These are phyloP conservation scores for Bos javanicus DNA, from an alignment of 2,113 vertebrate genomes.

Conservation along the genomic window DNA sequence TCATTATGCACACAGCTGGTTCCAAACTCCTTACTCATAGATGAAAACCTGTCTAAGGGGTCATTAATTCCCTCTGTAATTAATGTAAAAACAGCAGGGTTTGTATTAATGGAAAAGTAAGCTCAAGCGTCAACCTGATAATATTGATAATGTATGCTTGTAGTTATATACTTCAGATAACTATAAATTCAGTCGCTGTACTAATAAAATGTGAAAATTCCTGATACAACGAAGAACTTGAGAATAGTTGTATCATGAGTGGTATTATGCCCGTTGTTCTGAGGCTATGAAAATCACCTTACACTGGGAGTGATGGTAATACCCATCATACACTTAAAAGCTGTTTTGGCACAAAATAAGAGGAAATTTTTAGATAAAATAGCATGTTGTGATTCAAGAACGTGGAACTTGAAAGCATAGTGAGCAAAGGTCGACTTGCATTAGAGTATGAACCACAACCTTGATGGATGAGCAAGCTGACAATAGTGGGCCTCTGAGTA, in stretches of 20 bases:
- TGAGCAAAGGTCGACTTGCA: conserved; percentile 27
- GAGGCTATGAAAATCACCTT: conserved; percentile 29
- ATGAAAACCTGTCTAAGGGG: conserved; percentile 67
- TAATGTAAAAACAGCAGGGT: conserved; percentile 65
- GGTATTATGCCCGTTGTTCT: conserved; percentile 35
- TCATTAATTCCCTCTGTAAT: conserved; percentile 72
- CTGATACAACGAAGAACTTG: conserved; percentile 11
- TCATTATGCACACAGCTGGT: conserved; percentile 53
- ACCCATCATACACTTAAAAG: conserved; percentile 9
- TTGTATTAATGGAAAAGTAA: conserved; percentile 67
- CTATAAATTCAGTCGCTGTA: conserved; percentile 56
- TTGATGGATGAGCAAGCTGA: background rate
- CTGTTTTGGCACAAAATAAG: conserved; percentile 27
- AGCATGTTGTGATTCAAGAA: background rate
- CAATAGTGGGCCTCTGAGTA: background rate
- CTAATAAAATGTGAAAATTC: conserved; percentile 58
- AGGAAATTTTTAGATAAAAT: conserved; percentile 34
- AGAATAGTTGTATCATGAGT: conserved; percentile 4
- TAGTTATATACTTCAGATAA: conserved; percentile 63
- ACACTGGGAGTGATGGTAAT: background rate
- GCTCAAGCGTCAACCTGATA: conserved; percentile 58
- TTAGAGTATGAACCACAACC: background rate
- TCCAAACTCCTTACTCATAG: conserved; percentile 65
- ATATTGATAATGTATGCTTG: conserved; percentile 66
- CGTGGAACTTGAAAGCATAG: conserved; percentile 12